A percentile compares a stretch with the other conserved stretches of the same genome.
phyloP scores from a whole-genome alignment of 2,888 invertebrate species.

The Thereva nobilitata region DNA sequence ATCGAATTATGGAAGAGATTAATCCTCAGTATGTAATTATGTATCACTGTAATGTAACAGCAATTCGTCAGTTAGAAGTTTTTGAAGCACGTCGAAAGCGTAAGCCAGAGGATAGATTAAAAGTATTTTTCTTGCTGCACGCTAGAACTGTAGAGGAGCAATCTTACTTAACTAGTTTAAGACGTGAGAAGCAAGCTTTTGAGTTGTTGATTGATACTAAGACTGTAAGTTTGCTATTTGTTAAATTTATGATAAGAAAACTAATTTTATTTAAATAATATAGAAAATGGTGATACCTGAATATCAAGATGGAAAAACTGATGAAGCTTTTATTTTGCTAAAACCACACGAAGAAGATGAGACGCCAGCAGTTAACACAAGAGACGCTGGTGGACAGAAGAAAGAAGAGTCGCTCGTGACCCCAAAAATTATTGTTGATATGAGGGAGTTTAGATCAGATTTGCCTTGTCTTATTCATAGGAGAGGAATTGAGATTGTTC shows the following conservation, averaged over 20 bases:
- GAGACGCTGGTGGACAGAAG: slow-evolving; percentile 66
- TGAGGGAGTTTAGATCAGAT: slow-evolving; percentile 97
- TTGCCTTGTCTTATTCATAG: slow-evolving; percentile 91
- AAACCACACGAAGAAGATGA: slow-evolving; percentile 51
- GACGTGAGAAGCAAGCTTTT: slow-evolving; percentile 93
- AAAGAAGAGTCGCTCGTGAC: slow-evolving; percentile 39
- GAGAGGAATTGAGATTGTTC: slow-evolving; percentile 89
- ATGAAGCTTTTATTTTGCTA: slow-evolving; percentile 61
- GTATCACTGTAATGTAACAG: slow-evolving; percentile 86
- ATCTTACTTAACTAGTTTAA: slow-evolving; percentile 85
- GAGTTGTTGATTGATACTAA: slow-evolving; percentile 90
- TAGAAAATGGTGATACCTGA: slow-evolving; percentile 85
- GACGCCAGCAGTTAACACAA: slow-evolving; percentile 61
- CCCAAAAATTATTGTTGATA: slow-evolving; percentile 83
- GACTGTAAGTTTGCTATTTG: slow-evolving; percentile 65
- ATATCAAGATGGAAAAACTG: slow-evolving; percentile 85
- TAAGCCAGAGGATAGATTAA: slow-evolving; percentile 61
- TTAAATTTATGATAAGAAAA: background rate
- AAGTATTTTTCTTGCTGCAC: slow-evolving; percentile 89
- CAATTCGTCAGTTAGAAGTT: slow-evolving; percentile 88
- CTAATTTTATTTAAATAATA: slow-evolving; percentile 37
- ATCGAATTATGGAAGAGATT: slow-evolving; percentile 68
- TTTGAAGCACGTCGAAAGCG: slow-evolving; percentile 68
- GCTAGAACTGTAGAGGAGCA: slow-evolving; percentile 96
- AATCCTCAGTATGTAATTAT: slow-evolving; percentile 83